Conservation (phyloP, 2,797 vertebrate genomes). For the Sciurus vulgaris region DNA sequence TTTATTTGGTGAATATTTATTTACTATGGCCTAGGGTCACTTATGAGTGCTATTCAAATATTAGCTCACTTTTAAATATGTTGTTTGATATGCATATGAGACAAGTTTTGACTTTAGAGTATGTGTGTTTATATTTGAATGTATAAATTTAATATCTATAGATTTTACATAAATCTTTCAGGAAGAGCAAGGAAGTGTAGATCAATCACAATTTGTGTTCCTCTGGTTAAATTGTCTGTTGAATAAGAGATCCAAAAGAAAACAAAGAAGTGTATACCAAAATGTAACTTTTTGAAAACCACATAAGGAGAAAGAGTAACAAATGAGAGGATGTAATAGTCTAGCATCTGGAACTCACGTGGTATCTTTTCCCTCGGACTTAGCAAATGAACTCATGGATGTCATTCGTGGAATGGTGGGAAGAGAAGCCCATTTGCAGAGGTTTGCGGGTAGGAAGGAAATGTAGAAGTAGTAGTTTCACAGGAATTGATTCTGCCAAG, state of each 20-base stretch:
- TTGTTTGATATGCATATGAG: not conserved
- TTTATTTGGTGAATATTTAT: not conserved
- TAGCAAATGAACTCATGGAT: not conserved
- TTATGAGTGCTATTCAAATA: not conserved
- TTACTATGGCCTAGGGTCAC: not conserved
- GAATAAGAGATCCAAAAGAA: not conserved
- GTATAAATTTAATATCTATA: not conserved
- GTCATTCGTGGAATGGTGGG: not conserved
- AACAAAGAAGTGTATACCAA: not conserved
- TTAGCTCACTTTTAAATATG: not conserved
- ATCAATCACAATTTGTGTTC: not conserved
- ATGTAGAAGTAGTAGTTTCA: not conserved
- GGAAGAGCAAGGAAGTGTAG: not conserved
- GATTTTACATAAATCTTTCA: not conserved
- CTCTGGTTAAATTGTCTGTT: not conserved
- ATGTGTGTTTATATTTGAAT: not conserved
- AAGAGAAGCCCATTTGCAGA: not conserved
- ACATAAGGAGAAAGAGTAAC: not conserved
- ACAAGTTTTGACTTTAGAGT: not conserved
- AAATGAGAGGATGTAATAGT: not conserved
- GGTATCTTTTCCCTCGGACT: not conserved
- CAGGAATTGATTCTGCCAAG: not conserved
- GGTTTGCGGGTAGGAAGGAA: not conserved
- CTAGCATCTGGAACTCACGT: not conserved
- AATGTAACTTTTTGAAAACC: not conserved